A percentile compares a stretch with the other conserved stretches of the same genome.
Conservation (phyloP, 2,888 invertebrate species). For the Habroteleia sp. region DNA sequence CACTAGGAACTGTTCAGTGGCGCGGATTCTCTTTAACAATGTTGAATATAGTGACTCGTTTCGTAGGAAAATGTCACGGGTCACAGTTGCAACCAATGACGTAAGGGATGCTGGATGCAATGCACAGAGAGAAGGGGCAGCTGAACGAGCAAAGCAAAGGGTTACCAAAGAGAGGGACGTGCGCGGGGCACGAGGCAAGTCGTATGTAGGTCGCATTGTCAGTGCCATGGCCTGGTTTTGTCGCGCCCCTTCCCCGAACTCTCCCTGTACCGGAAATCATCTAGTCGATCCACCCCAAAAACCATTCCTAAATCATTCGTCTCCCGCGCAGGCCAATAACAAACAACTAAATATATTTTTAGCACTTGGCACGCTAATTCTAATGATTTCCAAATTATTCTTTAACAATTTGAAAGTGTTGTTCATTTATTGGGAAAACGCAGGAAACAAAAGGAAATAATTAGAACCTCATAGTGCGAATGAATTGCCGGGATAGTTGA, state of each 20-base stretch:
- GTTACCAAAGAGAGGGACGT: constrained; percentile 56
- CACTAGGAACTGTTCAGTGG: constrained; percentile 11
- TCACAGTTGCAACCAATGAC: constrained; percentile 67
- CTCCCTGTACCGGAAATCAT: constrained; percentile 59
- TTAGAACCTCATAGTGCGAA: constrained; percentile 10
- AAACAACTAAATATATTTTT: constrained; percentile 32
- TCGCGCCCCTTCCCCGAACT: neutral
- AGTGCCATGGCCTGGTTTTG: constrained; percentile 76
- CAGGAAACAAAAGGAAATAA: constrained; percentile 7
- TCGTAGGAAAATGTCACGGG: constrained; percentile 60
- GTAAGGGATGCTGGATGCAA: constrained; percentile 64
- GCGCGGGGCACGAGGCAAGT: constrained; percentile 60
- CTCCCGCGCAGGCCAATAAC: constrained; percentile 17
- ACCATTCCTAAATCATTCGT: constrained; percentile 44
- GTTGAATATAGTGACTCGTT: constrained; percentile 43
- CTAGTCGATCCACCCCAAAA: constrained; percentile 50
- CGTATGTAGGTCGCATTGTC: constrained; percentile 77
- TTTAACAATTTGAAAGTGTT: constrained; percentile 14
- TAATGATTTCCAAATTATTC: constrained; percentile 30
- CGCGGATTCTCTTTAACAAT: constrained; percentile 34
- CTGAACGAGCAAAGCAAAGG: constrained; percentile 49
- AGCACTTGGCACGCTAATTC: constrained; percentile 15
- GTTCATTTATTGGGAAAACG: neutral
- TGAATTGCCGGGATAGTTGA: constrained; percentile 1
- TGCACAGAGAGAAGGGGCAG: constrained; percentile 31